phyloP scores from a whole-genome alignment of 2,797 vertebrate species.

The Perodicticus potto region DNA sequence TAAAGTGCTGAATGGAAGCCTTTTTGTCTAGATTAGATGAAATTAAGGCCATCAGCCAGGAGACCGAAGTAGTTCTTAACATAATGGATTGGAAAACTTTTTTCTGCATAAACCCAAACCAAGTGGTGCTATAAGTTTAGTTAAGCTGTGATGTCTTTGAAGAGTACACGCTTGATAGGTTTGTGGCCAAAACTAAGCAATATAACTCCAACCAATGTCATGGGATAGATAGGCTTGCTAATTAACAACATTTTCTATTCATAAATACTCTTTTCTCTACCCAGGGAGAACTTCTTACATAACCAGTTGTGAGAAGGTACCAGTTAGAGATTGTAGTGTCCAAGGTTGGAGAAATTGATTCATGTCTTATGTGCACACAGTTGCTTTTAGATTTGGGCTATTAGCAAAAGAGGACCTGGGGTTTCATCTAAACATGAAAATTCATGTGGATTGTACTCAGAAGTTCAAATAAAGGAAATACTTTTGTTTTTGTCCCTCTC shows the following conservation, averaged over 20 bases:
- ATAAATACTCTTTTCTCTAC: not conserved
- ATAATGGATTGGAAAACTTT: not conserved
- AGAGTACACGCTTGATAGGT: not conserved
- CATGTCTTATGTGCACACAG: not conserved
- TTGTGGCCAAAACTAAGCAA: conserved; percentile 12
- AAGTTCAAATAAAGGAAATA: not conserved
- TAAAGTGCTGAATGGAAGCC: not conserved
- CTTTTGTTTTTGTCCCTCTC: conserved; percentile 11
- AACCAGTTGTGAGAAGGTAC: not conserved
- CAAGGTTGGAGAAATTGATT: not conserved
- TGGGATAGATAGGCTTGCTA: not conserved
- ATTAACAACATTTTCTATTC: not conserved
- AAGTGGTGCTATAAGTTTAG: not conserved
- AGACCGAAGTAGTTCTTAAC: not conserved
- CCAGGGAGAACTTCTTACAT: not conserved
- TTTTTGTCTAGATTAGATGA: not conserved
- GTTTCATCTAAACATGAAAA: not conserved
- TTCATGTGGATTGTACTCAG: not conserved
- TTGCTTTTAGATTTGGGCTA: not conserved
- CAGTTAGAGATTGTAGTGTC: not conserved
- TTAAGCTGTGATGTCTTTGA: not conserved
- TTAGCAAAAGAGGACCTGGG: not conserved
- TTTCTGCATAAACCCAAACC: not conserved
- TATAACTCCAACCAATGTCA: not conserved
- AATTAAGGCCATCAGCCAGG: not conserved